A percentile compares a stretch with the other conserved stretches of the same genome.
These are phyloP conservation scores for Mesocentrotus franciscanus DNA, from an alignment of 53 echinoderm and acorn worm genomes.

Conservation along the genomic window DNA sequence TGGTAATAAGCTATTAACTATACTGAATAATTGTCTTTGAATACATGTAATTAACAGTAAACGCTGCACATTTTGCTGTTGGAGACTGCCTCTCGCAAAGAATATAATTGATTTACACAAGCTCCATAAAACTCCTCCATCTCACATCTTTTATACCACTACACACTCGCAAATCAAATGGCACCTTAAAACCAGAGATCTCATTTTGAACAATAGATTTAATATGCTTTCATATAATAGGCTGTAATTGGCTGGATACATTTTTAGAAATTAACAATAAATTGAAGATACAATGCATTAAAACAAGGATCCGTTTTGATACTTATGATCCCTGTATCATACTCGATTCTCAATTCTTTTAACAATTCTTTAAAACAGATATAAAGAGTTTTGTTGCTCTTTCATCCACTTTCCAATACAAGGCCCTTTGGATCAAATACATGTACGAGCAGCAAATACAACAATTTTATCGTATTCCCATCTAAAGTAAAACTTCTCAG, in stretches of 20 bases:
- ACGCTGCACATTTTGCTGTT: too few relatives aligned
- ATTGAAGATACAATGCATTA: neutral
- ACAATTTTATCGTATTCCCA: neutral
- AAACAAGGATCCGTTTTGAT: neutral
- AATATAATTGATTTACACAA: too few relatives aligned
- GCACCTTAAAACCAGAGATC: neutral
- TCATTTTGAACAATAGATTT: constrained; percentile 1
- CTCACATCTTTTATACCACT: neutral
- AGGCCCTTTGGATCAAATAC: neutral
- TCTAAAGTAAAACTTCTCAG: neutral
- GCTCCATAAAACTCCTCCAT: too few relatives aligned
- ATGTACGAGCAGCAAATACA: neutral
- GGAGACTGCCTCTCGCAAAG: too few relatives aligned
- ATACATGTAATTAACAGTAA: too few relatives aligned
- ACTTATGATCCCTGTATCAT: neutral
- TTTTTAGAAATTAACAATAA: neutral
- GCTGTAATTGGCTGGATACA: neutral
- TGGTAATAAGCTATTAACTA: too few relatives aligned
- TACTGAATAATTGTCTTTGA: too few relatives aligned
- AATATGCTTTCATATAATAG: neutral
- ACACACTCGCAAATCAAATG: neutral
- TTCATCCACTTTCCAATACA: neutral
- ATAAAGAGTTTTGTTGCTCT: neutral
- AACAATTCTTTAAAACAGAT: neutral
- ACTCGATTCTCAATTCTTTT: neutral